Evolutionary conservation across 2,113 vertebrate species (phyloP), one percentile per base, ranked within the genome.

Genomic region (Oryzias woworae): DNA sequence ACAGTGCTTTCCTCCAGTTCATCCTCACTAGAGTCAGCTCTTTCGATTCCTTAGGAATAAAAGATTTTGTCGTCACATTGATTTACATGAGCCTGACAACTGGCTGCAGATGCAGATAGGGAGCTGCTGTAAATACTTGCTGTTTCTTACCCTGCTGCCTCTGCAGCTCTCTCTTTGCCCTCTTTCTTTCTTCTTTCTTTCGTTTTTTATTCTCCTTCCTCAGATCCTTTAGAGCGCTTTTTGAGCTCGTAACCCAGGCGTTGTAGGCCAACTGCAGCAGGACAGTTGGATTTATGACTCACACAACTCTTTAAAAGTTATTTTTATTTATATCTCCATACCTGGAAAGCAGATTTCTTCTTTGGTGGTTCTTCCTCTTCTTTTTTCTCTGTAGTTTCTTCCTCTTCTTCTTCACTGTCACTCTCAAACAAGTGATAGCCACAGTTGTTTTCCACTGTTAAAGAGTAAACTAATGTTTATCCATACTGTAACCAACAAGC

Each of bases 281-380:
- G 31, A 73, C 53, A 59, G 20, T 53, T 6, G 8, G 16, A 62
- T 1, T 8, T 43, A 3, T 46, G 3, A 26, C 24, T 59, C 3
- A 17, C 47, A 5, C 12, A 3, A 51, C 50, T 12, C 3, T 58
- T 57, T 2, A 0, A 53, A 2, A 23, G 1, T 0, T 23, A 10
- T 31, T 12, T 44, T 45, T 45, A 28, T 6, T 28, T 23, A 47
- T 1, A 24, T 8, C 7, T 13, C 51, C 62, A 64, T 7, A 91
- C 92, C 91, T 92, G 92, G 66, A 94, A 91, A 31, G 91, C 92
- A 54, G 88, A 88, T 73, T 89, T 90, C 71, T 91, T 92, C 68
- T 88, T 90, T 4, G 79, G 53, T 16, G 68, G 53, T 31, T 57
- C 24, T 22, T 85, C 77, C 23, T 90, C 80, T 57, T 75, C 77